phyloP scores from a whole-genome alignment of 2,888 invertebrate genomes.

The Phengaris arion region DNA sequence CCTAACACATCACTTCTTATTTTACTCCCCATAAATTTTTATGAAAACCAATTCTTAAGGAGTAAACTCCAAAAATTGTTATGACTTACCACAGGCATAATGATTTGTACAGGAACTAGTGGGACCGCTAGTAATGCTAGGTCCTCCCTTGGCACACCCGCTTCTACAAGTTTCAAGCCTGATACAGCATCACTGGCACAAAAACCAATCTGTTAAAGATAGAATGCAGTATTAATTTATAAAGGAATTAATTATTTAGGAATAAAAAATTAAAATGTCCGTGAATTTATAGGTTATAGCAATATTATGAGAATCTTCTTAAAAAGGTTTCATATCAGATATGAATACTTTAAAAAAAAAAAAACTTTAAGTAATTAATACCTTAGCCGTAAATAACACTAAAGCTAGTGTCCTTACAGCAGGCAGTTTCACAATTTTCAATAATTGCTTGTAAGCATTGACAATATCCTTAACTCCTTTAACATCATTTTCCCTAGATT shows the following conservation, averaged over 20 bases:
- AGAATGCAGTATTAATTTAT: background rate
- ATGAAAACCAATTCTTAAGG: too few species aligned
- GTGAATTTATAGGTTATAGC: too few species aligned
- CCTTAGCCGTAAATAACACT: slow-evolving; percentile 94
- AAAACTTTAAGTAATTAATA: slow-evolving; percentile 49
- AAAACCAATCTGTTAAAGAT: slow-evolving; percentile 88
- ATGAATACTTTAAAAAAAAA: too few species aligned
- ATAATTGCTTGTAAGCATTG: slow-evolving; percentile 89
- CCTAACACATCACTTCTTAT: too few species aligned
- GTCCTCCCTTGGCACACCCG: slow-evolving; percentile 97
- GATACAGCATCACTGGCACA: slow-evolving; percentile 97
- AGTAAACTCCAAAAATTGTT: background rate
- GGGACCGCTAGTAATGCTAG: slow-evolving; percentile 95
- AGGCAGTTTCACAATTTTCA: slow-evolving; percentile 90
- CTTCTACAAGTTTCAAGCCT: slow-evolving; percentile 95
- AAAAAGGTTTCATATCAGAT: too few species aligned
- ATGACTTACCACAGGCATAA: slow-evolving; percentile 90
- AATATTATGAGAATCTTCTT: too few species aligned
- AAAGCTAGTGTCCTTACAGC: slow-evolving; percentile 88
- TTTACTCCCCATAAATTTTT: too few species aligned
- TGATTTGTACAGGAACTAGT: slow-evolving; percentile 94
- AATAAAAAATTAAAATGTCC: too few species aligned
- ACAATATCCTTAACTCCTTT: slow-evolving; percentile 67
- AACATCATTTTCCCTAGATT: slow-evolving; percentile 52
- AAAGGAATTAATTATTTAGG: too few species aligned